A percentile compares a stretch with the other conserved stretches of the same genome.
Conservation (phyloP, 2,113 vertebrate species). For the Actenoides lindsayi region DNA sequence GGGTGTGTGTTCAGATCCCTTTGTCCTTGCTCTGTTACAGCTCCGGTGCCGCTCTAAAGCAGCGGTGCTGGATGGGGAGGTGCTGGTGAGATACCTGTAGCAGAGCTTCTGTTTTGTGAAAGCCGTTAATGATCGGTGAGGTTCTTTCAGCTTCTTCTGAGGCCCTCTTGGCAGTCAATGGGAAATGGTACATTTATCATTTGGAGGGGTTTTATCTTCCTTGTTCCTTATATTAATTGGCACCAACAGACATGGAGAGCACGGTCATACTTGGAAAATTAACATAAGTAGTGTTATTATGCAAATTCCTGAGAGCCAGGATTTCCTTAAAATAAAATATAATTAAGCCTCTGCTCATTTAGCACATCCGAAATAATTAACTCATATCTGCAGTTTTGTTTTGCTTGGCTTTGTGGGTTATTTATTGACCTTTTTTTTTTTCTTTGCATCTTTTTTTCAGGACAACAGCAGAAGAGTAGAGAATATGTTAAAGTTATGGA, state of each 20-base stretch:
- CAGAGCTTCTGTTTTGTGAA: neutral
- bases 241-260: constrained; percentile 38
- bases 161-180: neutral
- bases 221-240: constrained; percentile 57
- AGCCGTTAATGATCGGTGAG: neutral
- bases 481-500: constrained; percentile 94
- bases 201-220: constrained; percentile 30
- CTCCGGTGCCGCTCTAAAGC: neutral
- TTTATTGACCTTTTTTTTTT: constrained; percentile 38
- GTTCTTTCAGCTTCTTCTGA: neutral
- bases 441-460: constrained; percentile 63
- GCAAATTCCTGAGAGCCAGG: constrained; percentile 64
- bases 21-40: neutral
- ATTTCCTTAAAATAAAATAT: constrained; percentile 70
- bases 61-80: neutral
- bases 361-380: constrained; percentile 61
- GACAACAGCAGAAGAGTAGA: constrained; percentile 97
- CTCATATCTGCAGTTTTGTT: constrained; percentile 2
- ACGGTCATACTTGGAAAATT: constrained; percentile 55
- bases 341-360: constrained; percentile 62
- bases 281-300: constrained; percentile 66
- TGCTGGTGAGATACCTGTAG: neutral
- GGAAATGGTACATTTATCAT: neutral
- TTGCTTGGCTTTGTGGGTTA: neutral
- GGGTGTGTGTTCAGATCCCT: neutral